phyloP scores from a whole-genome alignment of 1,140 invertebrate genomes.

The Maniola jurtina region DNA sequence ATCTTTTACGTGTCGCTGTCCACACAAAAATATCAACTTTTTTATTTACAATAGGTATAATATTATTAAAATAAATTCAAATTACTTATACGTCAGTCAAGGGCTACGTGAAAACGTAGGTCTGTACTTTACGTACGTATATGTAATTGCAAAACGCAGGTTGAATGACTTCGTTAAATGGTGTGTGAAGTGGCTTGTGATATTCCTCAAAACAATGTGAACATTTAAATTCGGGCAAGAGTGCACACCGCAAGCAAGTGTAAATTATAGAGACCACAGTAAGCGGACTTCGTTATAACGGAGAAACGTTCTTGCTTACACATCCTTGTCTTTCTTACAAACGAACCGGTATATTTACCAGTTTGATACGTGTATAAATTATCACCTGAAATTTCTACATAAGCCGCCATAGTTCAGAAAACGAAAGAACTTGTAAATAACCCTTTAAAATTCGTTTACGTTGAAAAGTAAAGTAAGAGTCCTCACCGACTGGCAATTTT shows the following conservation, averaged over 20 bases:
- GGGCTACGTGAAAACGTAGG: neutral
- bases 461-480: no score
- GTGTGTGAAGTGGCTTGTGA: slow-evolving; percentile 32
- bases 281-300: slow-evolving; percentile 32
- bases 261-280: slow-evolving; percentile 47
- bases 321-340: slow-evolving; percentile 33
- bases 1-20: no score
- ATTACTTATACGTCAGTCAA: neutral
- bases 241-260: slow-evolving; percentile 48
- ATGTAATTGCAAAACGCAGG: slow-evolving; percentile 31
- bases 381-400: slow-evolving; percentile 46
- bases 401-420: slow-evolving; percentile 16
- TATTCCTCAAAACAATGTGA: slow-evolving; percentile 44
- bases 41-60: no score
- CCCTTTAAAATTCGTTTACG: no score
- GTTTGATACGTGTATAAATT: slow-evolving; percentile 45
- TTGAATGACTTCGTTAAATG: slow-evolving; percentile 40
- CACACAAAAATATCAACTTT: no score
- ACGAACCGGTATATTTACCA: slow-evolving; percentile 32
- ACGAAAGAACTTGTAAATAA: no score
- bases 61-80: neutral
- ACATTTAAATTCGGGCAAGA: slow-evolving; percentile 44
- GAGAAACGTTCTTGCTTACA: slow-evolving; percentile 30
- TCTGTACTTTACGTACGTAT: no score
- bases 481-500: no score